Percentiles rank a stretch among this genome's conserved stretches.
These are phyloP conservation scores for Caradrina kadenii DNA, from an alignment of 2,888 invertebrate species.

Conservation along the genomic window DNA sequence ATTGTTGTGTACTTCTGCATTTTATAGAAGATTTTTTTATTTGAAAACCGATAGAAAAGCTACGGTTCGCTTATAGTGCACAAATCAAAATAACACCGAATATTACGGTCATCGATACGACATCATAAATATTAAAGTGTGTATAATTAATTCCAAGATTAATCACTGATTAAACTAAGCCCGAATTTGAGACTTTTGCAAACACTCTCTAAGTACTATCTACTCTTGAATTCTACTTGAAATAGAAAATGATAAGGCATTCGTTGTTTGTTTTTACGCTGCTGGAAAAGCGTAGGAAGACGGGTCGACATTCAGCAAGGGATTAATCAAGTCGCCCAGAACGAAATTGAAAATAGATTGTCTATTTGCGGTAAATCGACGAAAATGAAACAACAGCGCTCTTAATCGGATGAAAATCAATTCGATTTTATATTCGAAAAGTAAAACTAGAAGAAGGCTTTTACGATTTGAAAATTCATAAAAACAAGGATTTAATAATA, in stretches of 20 bases:
- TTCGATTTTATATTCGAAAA: slow-evolving; percentile 12
- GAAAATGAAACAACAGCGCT: slow-evolving; percentile 28
- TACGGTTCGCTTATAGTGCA: no score
- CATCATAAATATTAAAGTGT: background rate
- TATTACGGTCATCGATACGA: background rate
- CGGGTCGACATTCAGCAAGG: background rate
- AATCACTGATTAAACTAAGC: slow-evolving; percentile 8
- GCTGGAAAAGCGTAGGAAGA: background rate
- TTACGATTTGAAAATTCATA: slow-evolving; percentile 10
- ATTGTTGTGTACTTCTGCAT: background rate
- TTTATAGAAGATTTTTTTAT: slow-evolving; percentile 1
- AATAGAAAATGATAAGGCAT: slow-evolving; percentile 14
- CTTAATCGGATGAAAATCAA: slow-evolving; percentile 21
- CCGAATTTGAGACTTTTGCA: slow-evolving; percentile 6
- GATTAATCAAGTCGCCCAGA: slow-evolving; percentile 21
- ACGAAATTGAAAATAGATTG: slow-evolving; percentile 41
- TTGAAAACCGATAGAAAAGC: no score
- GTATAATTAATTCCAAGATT: background rate
- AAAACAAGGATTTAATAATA: slow-evolving; percentile 4
- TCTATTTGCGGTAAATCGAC: slow-evolving; percentile 27
- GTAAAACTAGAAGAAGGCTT: background rate
- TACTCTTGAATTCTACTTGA: slow-evolving; percentile 2
- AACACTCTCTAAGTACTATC: slow-evolving; percentile 16
- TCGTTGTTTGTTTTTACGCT: slow-evolving; percentile 11
- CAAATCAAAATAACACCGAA: background rate